Evolutionary conservation across 1,140 invertebrate genomes (phyloP), one percentile per base, ranked within the genome.

Genomic region (Uloborus diversus): DNA sequence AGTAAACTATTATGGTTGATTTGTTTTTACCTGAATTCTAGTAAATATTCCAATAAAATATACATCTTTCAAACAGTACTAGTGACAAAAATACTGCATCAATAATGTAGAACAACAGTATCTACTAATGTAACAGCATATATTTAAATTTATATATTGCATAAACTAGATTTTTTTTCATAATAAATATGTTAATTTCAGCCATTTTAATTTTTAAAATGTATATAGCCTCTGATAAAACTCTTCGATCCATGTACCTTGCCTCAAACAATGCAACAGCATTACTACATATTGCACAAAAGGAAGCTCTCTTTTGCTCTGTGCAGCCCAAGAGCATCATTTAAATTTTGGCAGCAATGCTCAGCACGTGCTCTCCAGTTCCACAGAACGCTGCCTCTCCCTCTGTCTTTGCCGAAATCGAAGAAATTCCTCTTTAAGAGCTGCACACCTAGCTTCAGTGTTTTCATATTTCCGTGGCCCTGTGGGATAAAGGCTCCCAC

Each of bases 401-500:
- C 94, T 94, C 86, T 96, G 95, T 47, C 94, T 89, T 84, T 94
- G 92, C 68, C 95, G 90, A 87, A 96, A 97, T 85, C 96, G 93
- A 85, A 96, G 92, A 87, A 97, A 98, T 86, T 98, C 96, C 85
- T 96, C 94, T 83, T 96, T 95, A 93, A 98, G 96, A 33, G 94
- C 94, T 82, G 95, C 93, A 68, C 97, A 94, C 62, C 96, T 89
- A 3, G 94, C 94, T 47, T 83, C 83, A n/a, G 83, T 82, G 86
- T 94, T 94, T 83, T 94, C 92, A 62, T 92, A 91, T 5, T 91
- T 90, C 37, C 90, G 87, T 35, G 81, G 79, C 4, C 56, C 57
- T 32, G 83, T 68, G 9, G 84, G 84, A 69, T 84, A 84, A 1
- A 85, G 70, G n/a, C n/a, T n/a, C 57, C 81, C 83, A 30, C 84